Evolutionary conservation across 2,797 vertebrate genomes (phyloP).

Genomic region (Limnodromus scolopaceus): DNA sequence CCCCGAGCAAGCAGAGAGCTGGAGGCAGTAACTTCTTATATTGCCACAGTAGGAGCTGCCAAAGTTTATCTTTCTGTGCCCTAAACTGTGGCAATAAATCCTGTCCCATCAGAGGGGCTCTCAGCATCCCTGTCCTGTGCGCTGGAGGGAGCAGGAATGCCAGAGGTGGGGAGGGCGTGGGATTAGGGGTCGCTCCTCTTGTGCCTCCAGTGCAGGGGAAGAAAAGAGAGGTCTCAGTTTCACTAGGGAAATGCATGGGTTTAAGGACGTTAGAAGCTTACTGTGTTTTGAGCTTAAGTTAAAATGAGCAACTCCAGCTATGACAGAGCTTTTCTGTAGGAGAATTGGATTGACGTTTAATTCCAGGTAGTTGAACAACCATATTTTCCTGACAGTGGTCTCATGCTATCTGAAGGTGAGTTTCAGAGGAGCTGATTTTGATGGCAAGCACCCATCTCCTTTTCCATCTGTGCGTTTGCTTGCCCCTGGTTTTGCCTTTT

Average conservation of each 20-base stretch:
- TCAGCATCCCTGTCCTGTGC: background rate
- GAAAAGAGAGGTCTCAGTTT: background rate
- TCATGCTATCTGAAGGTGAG: background rate
- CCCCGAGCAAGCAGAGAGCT: background rate
- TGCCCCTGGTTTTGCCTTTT: background rate
- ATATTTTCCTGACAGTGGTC: background rate
- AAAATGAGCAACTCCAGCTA: background rate
- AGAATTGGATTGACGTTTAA: background rate
- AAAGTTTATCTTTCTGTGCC: background rate
- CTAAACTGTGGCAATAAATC: background rate
- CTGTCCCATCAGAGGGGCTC: background rate
- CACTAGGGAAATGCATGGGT: background rate
- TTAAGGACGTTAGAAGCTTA: background rate
- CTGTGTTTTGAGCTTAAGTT: background rate
- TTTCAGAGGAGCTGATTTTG: background rate
- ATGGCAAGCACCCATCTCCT: background rate
- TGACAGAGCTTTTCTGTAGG: background rate
- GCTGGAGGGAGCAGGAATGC: background rate
- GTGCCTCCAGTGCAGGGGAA: background rate
- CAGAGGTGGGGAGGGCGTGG: background rate
- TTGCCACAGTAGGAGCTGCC: background rate
- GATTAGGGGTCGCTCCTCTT: background rate
- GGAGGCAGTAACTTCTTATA: background rate
- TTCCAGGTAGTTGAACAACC: background rate
- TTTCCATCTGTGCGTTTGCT: background rate